Evolutionary conservation across 1,140 invertebrate genomes (phyloP), one percentile per base, ranked within the genome.

Genomic region (Odontomachus brunneus): DNA sequence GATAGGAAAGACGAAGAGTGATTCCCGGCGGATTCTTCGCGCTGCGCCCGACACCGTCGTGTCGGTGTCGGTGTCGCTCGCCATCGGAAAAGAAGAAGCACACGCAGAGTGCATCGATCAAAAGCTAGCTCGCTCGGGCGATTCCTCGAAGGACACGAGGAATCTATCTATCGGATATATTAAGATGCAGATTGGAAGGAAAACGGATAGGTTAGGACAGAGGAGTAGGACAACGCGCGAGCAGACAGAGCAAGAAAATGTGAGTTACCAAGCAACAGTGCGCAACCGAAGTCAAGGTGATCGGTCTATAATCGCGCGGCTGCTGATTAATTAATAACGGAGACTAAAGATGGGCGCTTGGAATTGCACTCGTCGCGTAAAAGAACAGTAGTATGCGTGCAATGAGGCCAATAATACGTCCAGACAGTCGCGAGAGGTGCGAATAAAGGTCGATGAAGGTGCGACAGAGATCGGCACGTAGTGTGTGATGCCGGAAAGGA

Each of bases 1-100:
- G 33, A 62, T 5, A 2, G 38, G 57, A 19, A 17, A 60, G 59
- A 69, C 12, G 33, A 75, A 51, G 3, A 81, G 48, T 38, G 29
- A 63, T 33, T 73, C n/a, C n/a, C 51, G 83, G 33, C 48, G 38
- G 55, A n/a, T n/a, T 59, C 17, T 73, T 44, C 19, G 26, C 4
- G 82, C 3, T 57, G 26, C 15, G 22, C 19, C 38, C 38, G 12
- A 44, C 24, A 29, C 1, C 17, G n/a, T 57, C 29, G 7, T n/a
- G n/a, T n/a, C n/a, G n/a, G n/a, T n/a, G n/a, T 33, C 29, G 29
- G 29, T 33, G 29, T 71, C 4, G 17, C 5, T 33, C 12, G 51
- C 17, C 51, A 55, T 14, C 24, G 17, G 26, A 12, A 22, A 62
- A n/a, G n/a, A 29, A 57, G 15, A 19, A 60, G 9, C 19, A n/a